Evolutionary conservation across 2,888 invertebrate genomes (phyloP).

Genomic region (Fabriciana adippe): DNA sequence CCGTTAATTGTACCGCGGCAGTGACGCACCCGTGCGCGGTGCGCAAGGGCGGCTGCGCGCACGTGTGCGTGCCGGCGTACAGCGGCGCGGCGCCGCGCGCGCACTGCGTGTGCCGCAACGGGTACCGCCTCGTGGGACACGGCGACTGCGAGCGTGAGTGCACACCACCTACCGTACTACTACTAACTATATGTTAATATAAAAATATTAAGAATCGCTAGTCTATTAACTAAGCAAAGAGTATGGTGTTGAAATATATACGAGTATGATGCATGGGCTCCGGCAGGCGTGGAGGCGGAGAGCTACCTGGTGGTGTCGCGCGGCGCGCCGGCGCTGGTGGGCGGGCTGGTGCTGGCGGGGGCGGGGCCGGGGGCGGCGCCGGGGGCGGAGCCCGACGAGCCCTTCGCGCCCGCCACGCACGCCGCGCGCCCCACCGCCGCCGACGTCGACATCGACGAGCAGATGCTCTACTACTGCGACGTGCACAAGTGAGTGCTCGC

Average conservation of each 20-base stretch:
- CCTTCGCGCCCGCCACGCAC: constrained; percentile 85
- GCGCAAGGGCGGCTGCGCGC: constrained; percentile 87
- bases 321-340: constrained; percentile 85
- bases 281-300: constrained; percentile 79
- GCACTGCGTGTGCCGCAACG: constrained; percentile 88
- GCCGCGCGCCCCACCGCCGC: constrained; percentile 54
- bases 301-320: constrained; percentile 82
- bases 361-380: constrained; percentile 57
- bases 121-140: constrained; percentile 83
- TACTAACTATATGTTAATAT: too few species aligned
- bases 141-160: constrained; percentile 84
- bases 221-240: background rate
- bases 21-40: constrained; percentile 86
- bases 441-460: constrained; percentile 36
- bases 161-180: background rate
- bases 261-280: background rate
- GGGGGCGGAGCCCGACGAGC: constrained; percentile 81
- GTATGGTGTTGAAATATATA: background rate
- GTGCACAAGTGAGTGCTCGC: constrained; percentile 37
- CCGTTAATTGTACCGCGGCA: constrained; percentile 30
- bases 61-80: constrained; percentile 88
- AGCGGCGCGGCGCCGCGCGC: constrained; percentile 69
- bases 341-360: constrained; percentile 80
- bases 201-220: background rate
- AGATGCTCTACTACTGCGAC: constrained; percentile 42